These are phyloP conservation scores for Sphenopsis melanotis DNA, from an alignment of 2,797 vertebrate genomes.

Conservation along the genomic window DNA sequence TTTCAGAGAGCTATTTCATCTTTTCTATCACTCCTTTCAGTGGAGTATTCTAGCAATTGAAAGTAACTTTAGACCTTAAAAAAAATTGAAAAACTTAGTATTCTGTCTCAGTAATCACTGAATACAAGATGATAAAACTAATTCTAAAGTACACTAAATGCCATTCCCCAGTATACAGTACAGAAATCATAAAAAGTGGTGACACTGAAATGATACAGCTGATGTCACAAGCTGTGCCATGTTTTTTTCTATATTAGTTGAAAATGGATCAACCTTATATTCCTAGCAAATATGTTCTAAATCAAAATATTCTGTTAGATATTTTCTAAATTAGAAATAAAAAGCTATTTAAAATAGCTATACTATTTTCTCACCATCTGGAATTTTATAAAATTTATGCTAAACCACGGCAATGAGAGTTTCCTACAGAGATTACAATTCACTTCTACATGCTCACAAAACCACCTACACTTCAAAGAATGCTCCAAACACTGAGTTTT, in stretches of 20 bases:
- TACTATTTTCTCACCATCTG: not conserved
- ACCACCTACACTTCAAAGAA: not conserved
- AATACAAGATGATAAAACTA: not conserved
- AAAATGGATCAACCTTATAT: not conserved
- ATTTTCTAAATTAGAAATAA: not conserved
- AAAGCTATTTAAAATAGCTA: not conserved
- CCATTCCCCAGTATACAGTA: not conserved
- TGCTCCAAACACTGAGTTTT: not conserved
- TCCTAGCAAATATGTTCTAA: not conserved
- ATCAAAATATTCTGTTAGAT: not conserved
- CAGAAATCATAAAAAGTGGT: not conserved
- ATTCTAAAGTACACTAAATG: not conserved
- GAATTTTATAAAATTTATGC: not conserved
- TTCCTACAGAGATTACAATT: not conserved
- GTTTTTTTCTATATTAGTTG: not conserved
- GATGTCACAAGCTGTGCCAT: not conserved
- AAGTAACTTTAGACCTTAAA: not conserved
- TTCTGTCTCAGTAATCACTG: not conserved
- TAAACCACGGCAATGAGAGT: not conserved
- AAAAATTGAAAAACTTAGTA: not conserved
- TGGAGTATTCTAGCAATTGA: not conserved
- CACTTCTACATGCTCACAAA: not conserved
- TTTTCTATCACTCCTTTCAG: conserved; percentile 1
- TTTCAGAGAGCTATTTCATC: not conserved
- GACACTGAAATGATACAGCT: not conserved